Base-by-base conservation (phyloP, 2,113 vertebrate genomes). In the Urocitellus parryii region DNA sequence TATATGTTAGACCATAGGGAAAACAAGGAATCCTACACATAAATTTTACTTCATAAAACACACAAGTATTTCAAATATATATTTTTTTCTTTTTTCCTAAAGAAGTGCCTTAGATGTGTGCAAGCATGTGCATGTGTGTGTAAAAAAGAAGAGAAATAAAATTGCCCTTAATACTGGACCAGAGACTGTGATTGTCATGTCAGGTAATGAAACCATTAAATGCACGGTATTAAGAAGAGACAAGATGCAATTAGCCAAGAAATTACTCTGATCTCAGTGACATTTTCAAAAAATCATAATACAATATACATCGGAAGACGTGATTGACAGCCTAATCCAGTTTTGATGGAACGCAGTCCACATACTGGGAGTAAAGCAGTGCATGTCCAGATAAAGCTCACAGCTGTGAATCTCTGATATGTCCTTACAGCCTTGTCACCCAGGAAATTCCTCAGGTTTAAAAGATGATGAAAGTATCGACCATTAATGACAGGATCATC, bases 401-500 rank as follows among this genome's bases (percentile, higher is more conserved):
- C 99, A 99, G 99, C 99, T 99, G 99, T 99, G 99, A 98, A 98
- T 98, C 99, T 99, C 99, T 99, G 99, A 99, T 99, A 99, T 99
- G 99, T 99, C 99, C 99, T 99, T 98, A 98, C 98, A 98, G 98
- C 99, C 99, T 99, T 99, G 99, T 99, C 99, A 99, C 99, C 98
- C 98, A 99, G 99, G 98, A 99, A 99, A 99, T 99, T 99, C 99
- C 99, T 99, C 98, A 99, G 99, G 99, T 99, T 99, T 99, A 99
- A 99, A 99, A 99, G 99, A 99, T 99, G 99, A 99, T 99, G 99
- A 99, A 99, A 99, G 99, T 99, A 99, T 99, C 99, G 99, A 99
- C 99, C 99, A 99, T 99, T 99, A 99, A 99, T 99, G 99, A 99
- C 99, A 99, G 99, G 99, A 99, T 99, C 99, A 99, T 99, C 99